Evolutionary conservation across 2,113 vertebrate species (phyloP).

Genomic region (Nematolebias whitei): DNA sequence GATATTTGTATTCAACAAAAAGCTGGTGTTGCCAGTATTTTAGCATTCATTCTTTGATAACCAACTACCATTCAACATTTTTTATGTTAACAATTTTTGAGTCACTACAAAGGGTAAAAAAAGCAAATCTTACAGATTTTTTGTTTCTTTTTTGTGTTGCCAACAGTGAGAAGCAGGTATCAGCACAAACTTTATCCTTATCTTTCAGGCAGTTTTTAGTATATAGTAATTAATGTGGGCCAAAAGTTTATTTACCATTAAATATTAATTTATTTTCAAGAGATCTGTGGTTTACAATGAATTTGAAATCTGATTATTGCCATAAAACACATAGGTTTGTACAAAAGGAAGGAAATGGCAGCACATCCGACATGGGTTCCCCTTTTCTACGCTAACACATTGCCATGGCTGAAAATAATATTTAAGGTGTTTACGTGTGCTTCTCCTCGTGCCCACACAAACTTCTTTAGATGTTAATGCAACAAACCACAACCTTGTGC

Average conservation of each 20-base stretch:
- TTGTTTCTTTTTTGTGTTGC: neutral
- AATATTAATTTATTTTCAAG: neutral
- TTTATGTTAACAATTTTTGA: too few species aligned
- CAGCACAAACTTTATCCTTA: neutral
- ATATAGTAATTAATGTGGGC: neutral
- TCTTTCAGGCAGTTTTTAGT: neutral
- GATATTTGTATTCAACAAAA: too few species aligned
- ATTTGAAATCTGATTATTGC: neutral
- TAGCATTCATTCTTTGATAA: too few species aligned
- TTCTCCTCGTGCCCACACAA: slow-evolving; percentile 16
- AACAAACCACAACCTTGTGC: slow-evolving; percentile 7
- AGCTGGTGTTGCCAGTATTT: too few species aligned
- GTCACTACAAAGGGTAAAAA: too few species aligned
- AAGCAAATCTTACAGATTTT: neutral
- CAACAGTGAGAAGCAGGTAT: neutral
- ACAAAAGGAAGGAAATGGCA: neutral
- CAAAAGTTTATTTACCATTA: too few species aligned
- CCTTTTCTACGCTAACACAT: neutral
- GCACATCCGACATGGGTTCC: neutral
- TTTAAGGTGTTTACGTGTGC: neutral
- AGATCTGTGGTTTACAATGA: neutral
- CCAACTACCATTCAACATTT: too few species aligned
- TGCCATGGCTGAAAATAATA: neutral
- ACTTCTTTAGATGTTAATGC: slow-evolving; percentile 21
- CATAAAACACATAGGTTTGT: neutral